Percentiles rank a stretch among this genome's conserved stretches.
Conservation (phyloP, 2,113 vertebrate species). For the Oenanthe melanoleuca region DNA sequence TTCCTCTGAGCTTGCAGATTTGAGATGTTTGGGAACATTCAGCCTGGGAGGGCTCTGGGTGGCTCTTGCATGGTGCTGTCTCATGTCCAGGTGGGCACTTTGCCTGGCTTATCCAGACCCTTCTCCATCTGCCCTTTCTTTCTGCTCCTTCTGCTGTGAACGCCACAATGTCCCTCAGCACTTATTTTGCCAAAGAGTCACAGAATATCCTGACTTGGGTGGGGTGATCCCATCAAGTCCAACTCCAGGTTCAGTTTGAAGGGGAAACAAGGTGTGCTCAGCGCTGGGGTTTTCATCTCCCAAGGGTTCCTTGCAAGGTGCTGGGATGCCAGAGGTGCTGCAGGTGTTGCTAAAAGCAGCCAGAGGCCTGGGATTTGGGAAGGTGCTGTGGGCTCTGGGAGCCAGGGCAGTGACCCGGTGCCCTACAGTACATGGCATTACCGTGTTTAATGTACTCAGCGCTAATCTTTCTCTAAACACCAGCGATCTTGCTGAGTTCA, state of each 20-base stretch:
- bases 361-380: background rate
- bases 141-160: background rate
- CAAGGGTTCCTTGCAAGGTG: background rate
- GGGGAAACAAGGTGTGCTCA: background rate
- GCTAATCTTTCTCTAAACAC: conserved; percentile 73
- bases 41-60: background rate
- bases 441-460: conserved; percentile 63
- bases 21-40: background rate
- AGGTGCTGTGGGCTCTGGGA: background rate
- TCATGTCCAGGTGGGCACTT: accelerated
- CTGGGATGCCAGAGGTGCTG: background rate
- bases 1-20: background rate
- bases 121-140: background rate
- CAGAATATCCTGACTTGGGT: accelerated
- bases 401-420: background rate
- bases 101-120: background rate
- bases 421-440: conserved; percentile 45
- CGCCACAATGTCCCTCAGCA: background rate
- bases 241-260: background rate
- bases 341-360: background rate
- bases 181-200: background rate
- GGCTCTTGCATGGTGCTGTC: background rate
- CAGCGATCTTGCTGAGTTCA: conserved; percentile 69
- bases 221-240: background rate
- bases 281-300: background rate